phyloP scores from a whole-genome alignment of 2,113 vertebrate genomes.

The Pardalotus punctatus region DNA sequence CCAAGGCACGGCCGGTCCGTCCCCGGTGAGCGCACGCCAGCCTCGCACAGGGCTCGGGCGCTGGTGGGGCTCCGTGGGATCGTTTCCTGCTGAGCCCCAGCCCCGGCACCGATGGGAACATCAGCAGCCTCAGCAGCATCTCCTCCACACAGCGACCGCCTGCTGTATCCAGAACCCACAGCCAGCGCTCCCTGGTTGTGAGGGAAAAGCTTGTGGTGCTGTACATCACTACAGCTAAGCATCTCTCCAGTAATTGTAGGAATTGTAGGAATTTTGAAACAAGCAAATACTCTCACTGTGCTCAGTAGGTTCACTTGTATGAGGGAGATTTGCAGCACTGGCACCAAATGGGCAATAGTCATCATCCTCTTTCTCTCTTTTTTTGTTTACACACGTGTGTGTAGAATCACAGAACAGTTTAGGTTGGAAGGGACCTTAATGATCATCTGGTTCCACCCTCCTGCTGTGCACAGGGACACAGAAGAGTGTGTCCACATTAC shows the following conservation, averaged over 20 bases:
- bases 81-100: background rate
- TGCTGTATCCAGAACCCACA: background rate
- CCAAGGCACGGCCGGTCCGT: no score
- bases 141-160: background rate
- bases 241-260: conserved; percentile 5
- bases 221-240: background rate
- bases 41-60: background rate
- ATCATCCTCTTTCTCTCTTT: background rate
- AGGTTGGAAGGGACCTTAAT: background rate
- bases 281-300: conserved; percentile 25
- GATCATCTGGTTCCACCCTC: background rate
- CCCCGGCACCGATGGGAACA: background rate
- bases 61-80: background rate
- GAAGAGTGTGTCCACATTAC: no score
- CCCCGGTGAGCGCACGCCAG: no score
- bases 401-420: background rate
- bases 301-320: background rate
- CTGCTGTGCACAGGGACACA: background rate
- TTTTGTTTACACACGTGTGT: accelerated
- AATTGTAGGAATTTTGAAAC: conserved; percentile 37
- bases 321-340: background rate
- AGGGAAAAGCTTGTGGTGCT: background rate
- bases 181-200: background rate
- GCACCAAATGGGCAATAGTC: background rate
- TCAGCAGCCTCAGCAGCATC: no score